Base-by-base conservation (phyloP, 2,113 vertebrate genomes). In the Dromaius novaehollandiae region DNA sequence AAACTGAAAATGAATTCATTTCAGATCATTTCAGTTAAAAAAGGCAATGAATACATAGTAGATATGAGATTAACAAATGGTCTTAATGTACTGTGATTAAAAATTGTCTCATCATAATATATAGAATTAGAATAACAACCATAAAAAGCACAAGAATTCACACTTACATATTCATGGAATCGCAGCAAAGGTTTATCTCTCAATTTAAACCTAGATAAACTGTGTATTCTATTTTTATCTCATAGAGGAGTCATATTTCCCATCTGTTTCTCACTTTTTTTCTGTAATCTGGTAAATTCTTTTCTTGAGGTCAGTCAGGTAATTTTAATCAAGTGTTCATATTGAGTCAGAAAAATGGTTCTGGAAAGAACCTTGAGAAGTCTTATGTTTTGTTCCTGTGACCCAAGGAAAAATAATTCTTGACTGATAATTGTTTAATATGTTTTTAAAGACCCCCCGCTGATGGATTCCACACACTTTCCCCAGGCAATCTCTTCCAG, bases 221-320 rank as follows among this genome's bases (percentile, higher is more conserved):
- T 66, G 69, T 1, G 0, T 46, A 73, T 88, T 88, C 66, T 65
- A 86, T 75, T 84, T 93, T 25, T 19, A 82, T 68, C 61, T 79
- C 26, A 58, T 66, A 78, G 34, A 4, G 61, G 81, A 92, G 82
- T 66, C n/a, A 44, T 80, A 86, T 82, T 83, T 69, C 6, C 85
- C 63, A 86, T 95, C 91, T 94, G 70, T 91, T 95, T 86, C 63
- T 86, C 53, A 77, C 17, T 46, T 93, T 34, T 82, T 96, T 95
- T 88, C 4, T 32, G 40, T 77, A 76, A 76, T 94, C 85, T 82
- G 44, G 3, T 34, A 90, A 82, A 86, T 77, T 66, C 2, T 48
- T 1, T 22, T 82, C 42, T 69, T 66, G 26, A 85, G 63, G 66
- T 80, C 6, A 91, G 63, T 77, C 40, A 70, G 20, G 5, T 61